These are phyloP conservation scores for Streblospio benedicti DNA, from an alignment of 1,140 invertebrate species.

Conservation along the genomic window DNA sequence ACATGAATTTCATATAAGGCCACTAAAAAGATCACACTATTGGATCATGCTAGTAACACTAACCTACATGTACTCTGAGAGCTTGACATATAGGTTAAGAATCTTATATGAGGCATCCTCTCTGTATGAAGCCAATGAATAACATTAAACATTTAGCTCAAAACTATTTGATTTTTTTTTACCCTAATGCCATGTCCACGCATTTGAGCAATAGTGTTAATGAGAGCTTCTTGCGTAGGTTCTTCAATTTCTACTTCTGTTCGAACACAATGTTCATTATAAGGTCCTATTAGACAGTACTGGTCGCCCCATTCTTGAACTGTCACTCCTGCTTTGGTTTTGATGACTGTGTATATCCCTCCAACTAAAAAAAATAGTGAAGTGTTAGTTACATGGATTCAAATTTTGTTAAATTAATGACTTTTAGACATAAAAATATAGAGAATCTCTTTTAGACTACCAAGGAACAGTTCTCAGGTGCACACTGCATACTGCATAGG, in stretches of 20 bases:
- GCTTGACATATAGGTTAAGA: too few relatives aligned
- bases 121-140: too few relatives aligned
- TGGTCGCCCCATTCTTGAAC: constrained; percentile 97
- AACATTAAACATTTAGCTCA: too few relatives aligned
- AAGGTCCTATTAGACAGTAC: constrained; percentile 87
- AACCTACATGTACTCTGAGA: too few relatives aligned
- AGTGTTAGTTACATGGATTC: constrained; percentile 17
- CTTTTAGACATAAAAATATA: constrained; percentile 14
- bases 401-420: neutral
- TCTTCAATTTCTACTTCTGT: constrained; percentile 94
- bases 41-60: too few relatives aligned
- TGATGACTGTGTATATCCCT: constrained; percentile 96
- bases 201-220: constrained; percentile 70
- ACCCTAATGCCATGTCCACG: constrained; percentile 84
- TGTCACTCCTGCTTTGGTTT: constrained; percentile 95
- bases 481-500: neutral
- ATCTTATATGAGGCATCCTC: too few relatives aligned
- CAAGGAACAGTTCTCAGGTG: neutral
- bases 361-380: constrained; percentile 63
- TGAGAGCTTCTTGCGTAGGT: constrained; percentile 63
- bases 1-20: too few relatives aligned
- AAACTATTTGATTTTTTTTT: too few relatives aligned
- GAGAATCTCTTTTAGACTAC: constrained; percentile 9
- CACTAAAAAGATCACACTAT: too few relatives aligned
- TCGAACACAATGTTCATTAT: constrained; percentile 85